These are phyloP conservation scores for Aviceda subcristata DNA, from an alignment of 2,113 vertebrate species.

Conservation along the genomic window DNA sequence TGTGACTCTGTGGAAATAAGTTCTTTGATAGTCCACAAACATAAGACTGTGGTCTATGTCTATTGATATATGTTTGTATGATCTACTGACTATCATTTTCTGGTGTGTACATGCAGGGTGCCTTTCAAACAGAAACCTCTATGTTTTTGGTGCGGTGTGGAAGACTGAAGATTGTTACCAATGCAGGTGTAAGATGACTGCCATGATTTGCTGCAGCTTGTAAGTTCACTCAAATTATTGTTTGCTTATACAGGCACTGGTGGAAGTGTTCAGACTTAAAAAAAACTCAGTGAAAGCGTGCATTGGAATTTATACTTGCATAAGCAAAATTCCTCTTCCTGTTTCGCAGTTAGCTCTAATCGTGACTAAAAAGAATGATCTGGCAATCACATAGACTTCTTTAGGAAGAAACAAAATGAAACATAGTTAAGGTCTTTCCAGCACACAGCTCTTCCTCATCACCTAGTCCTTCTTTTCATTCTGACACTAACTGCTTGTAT, in stretches of 20 bases:
- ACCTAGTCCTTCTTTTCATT: neutral
- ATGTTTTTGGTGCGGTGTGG: conserved; percentile 55
- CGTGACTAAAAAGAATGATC: neutral
- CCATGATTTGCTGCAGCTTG: conserved; percentile 63
- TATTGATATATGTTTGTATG: neutral
- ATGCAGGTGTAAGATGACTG: conserved; percentile 43
- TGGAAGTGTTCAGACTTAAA: neutral
- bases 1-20: neutral
- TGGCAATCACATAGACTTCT: neutral
- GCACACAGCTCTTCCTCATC: neutral
- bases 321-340: neutral
- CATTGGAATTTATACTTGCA: neutral
- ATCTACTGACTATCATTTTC: neutral
- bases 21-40: neutral
- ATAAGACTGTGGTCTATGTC: neutral
- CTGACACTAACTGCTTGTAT: neutral
- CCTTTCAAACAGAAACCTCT: conserved; percentile 52
- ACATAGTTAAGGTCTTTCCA: neutral
- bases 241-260: neutral
- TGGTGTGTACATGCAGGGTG: conserved; percentile 16
- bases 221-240: neutral
- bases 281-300: neutral
- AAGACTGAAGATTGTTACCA: conserved; percentile 60
- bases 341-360: neutral
- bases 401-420: neutral